Percentiles rank a stretch among this genome's conserved stretches.
phyloP scores from a whole-genome alignment of 2,797 vertebrate genomes.

The Enteromius fasciolatus region DNA sequence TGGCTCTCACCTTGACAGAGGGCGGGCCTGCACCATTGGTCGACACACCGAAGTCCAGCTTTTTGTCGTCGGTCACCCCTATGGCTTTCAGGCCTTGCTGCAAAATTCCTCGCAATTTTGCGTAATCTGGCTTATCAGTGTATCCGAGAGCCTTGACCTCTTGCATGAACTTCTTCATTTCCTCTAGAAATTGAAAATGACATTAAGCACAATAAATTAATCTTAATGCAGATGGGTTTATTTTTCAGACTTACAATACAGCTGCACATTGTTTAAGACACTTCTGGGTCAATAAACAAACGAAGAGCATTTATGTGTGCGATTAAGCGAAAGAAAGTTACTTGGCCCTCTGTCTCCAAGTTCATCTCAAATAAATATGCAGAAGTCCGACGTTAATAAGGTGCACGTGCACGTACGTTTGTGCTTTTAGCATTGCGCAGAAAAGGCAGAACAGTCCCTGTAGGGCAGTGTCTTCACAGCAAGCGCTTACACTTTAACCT shows the following conservation, averaged over 20 bases:
- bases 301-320: neutral
- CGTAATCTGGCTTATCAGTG: slow-evolving; percentile 85
- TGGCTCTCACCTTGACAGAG: slow-evolving; percentile 69
- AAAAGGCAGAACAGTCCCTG: slow-evolving; percentile 28
- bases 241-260: neutral
- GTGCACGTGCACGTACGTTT: neutral
- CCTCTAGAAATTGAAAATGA: slow-evolving; percentile 73
- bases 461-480: slow-evolving; percentile 45
- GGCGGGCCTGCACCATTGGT: slow-evolving; percentile 68
- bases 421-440: slow-evolving; percentile 4
- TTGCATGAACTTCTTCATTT: slow-evolving; percentile 89
- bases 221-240: slow-evolving; percentile 3
- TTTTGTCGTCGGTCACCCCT: slow-evolving; percentile 82
- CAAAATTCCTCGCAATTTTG: slow-evolving; percentile 84
- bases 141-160: slow-evolving; percentile 85
- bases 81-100: slow-evolving; percentile 83
- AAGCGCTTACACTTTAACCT: slow-evolving; percentile 59
- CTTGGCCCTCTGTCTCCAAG: slow-evolving; percentile 6
- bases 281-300: slow-evolving; percentile 26
- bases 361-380: neutral
- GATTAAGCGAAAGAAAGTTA: slow-evolving; percentile 12
- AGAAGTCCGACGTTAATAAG: slow-evolving; percentile 6
- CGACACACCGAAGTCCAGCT: slow-evolving; percentile 78
- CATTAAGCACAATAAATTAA: slow-evolving; percentile 1
- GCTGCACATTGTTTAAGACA: neutral